Conservation (phyloP, 2,113 vertebrate genomes). For the Paracanthobrama guichenoti region DNA sequence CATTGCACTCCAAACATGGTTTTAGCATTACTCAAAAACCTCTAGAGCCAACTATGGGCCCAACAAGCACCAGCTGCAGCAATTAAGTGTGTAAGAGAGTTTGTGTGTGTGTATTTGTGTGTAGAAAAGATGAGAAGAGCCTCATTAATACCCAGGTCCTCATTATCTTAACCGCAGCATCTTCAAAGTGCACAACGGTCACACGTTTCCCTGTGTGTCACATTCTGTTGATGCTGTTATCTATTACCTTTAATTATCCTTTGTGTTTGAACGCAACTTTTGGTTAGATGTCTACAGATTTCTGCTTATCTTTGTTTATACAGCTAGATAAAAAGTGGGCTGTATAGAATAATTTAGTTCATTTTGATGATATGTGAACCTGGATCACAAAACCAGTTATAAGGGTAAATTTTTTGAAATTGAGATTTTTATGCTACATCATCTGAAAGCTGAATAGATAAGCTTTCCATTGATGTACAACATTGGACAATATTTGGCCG, state of each 20-base stretch:
- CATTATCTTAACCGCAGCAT: slow-evolving; percentile 53
- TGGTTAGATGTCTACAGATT: slow-evolving; percentile 23
- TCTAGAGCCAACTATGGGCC: slow-evolving; percentile 38
- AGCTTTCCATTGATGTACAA: too few species aligned
- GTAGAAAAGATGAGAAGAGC: slow-evolving; percentile 37
- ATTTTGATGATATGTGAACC: neutral
- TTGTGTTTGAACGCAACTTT: slow-evolving; percentile 40
- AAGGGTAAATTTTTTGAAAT: too few species aligned
- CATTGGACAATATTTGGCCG: too few species aligned
- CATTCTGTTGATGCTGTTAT: slow-evolving; percentile 62
- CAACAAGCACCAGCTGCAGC: slow-evolving; percentile 62
- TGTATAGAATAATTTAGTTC: neutral
- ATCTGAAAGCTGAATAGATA: too few species aligned
- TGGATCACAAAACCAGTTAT: too few species aligned
- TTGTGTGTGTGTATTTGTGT: slow-evolving; percentile 37
- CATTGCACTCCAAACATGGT: neutral
- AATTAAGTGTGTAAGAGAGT: slow-evolving; percentile 59
- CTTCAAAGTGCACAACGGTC: slow-evolving; percentile 53
- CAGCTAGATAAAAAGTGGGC: neutral
- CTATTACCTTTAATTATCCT: slow-evolving; percentile 70
- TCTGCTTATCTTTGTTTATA: neutral
- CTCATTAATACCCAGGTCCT: slow-evolving; percentile 59
- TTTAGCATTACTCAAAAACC: slow-evolving; percentile 4
- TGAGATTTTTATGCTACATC: too few species aligned
- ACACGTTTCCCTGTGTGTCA: slow-evolving; percentile 57